Conservation (phyloP, 2,888 invertebrate genomes). For the Globia sparganii region DNA sequence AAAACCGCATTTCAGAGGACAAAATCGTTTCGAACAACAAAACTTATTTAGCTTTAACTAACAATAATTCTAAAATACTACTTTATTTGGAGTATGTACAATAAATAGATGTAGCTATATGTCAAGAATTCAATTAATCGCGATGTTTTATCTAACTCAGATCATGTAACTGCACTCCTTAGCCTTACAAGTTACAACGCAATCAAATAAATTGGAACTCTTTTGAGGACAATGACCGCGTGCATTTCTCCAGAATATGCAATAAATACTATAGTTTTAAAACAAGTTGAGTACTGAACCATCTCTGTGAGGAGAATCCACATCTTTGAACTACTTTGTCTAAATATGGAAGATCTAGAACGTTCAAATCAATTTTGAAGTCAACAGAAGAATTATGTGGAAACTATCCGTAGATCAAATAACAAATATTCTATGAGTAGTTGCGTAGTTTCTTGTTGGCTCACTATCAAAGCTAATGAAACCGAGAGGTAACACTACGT, state of each 20-base stretch:
- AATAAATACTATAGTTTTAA: not conserved
- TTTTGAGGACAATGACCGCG: not conserved
- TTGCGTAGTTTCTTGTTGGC: not conserved
- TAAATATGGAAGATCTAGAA: not conserved
- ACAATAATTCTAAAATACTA: not conserved
- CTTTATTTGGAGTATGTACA: not conserved
- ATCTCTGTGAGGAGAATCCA: not conserved
- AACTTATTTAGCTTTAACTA: not conserved
- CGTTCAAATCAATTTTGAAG: not conserved
- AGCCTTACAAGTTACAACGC: not conserved
- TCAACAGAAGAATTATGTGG: too few relatives aligned
- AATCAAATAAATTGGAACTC: conserved; percentile 7
- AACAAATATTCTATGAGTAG: not conserved
- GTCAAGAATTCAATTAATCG: not conserved
- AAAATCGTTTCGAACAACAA: not conserved
- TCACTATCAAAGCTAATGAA: not conserved
- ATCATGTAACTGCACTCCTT: not conserved
- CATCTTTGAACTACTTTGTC: not conserved
- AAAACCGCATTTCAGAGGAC: not conserved
- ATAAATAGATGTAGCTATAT: not conserved
- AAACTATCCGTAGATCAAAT: not conserved
- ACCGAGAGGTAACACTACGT: not conserved
- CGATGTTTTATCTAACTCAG: not conserved
- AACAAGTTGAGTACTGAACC: not conserved
- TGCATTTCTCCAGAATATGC: not conserved